Conservation (phyloP, 2,113 vertebrate species). For the Dendropsophus ebraccatus region DNA sequence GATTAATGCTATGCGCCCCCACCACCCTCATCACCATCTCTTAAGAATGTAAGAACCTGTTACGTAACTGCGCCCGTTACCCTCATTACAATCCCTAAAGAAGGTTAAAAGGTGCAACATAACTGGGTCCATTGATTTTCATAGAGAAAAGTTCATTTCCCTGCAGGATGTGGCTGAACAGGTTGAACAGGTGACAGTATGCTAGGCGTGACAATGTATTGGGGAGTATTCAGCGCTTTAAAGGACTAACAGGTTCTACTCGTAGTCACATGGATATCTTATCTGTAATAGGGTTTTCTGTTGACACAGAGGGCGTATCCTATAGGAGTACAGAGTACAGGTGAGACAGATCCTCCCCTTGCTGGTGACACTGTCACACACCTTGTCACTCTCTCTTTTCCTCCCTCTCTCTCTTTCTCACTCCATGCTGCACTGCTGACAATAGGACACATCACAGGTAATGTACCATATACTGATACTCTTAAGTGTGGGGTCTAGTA, state of each 20-base stretch:
- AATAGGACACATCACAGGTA: slow-evolving; percentile 26
- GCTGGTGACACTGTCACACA: slow-evolving; percentile 24
- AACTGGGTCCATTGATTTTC: background rate
- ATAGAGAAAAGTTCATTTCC: background rate
- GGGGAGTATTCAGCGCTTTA: slow-evolving; percentile 14
- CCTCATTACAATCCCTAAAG: no score
- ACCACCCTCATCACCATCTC: background rate
- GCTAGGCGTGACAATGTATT: slow-evolving; percentile 9
- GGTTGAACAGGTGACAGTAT: slow-evolving; percentile 40
- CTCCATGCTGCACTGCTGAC: background rate
- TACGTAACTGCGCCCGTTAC: background rate
- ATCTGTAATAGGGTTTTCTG: slow-evolving; percentile 39
- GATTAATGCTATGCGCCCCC: background rate
- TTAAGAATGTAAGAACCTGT: background rate
- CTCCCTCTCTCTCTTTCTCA: background rate
- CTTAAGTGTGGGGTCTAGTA: background rate
- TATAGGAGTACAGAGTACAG: slow-evolving; percentile 6
- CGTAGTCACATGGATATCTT: slow-evolving; percentile 47
- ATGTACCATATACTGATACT: background rate
- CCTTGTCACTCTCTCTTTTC: slow-evolving; percentile 35
- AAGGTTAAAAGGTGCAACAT: background rate
- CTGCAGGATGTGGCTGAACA: slow-evolving; percentile 10
- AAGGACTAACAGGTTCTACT: slow-evolving; percentile 44
- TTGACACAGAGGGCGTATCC: slow-evolving; percentile 48
- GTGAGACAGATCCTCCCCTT: slow-evolving; percentile 36